phyloP scores from a whole-genome alignment of 2,888 invertebrate species.

The Lomographa bimaculata region DNA sequence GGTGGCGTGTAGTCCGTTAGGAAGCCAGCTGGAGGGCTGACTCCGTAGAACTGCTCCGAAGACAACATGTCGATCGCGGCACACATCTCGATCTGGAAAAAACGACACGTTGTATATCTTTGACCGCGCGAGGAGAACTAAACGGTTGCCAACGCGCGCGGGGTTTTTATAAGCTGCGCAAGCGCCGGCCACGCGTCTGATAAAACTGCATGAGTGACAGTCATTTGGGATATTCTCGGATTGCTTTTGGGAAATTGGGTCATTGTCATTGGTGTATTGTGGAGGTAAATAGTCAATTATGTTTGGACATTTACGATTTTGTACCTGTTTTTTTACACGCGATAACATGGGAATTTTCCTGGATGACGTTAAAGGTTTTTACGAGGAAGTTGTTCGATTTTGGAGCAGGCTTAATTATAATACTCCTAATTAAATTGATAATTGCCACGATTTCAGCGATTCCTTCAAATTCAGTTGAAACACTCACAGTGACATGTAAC shows the following conservation, averaged over 20 bases:
- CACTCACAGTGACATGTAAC: too few relatives aligned
- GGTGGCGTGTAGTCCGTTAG: constrained; percentile 82
- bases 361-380: not conserved
- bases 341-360: too few relatives aligned
- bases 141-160: constrained; percentile 55
- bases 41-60: constrained; percentile 88
- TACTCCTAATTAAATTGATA: too few relatives aligned
- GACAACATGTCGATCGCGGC: constrained; percentile 83
- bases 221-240: constrained; percentile 37
- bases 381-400: not conserved
- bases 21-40: constrained; percentile 87
- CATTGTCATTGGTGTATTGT: constrained; percentile 38
- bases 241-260: constrained; percentile 42
- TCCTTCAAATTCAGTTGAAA: too few relatives aligned
- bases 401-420: too few relatives aligned
- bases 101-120: constrained; percentile 34
- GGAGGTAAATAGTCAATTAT: constrained; percentile 19
- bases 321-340: constrained; percentile 4
- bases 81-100: constrained; percentile 60
- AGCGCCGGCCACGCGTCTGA: constrained; percentile 59
- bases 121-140: constrained; percentile 54
- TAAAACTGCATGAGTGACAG: constrained; percentile 55
- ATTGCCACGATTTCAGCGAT: too few relatives aligned
- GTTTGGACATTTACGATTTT: constrained; percentile 15
- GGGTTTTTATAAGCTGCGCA: constrained; percentile 53